Evolutionary conservation across 2,888 invertebrate species (phyloP), one percentile per base, ranked within the genome.

Genomic region (Eledona agricola): DNA sequence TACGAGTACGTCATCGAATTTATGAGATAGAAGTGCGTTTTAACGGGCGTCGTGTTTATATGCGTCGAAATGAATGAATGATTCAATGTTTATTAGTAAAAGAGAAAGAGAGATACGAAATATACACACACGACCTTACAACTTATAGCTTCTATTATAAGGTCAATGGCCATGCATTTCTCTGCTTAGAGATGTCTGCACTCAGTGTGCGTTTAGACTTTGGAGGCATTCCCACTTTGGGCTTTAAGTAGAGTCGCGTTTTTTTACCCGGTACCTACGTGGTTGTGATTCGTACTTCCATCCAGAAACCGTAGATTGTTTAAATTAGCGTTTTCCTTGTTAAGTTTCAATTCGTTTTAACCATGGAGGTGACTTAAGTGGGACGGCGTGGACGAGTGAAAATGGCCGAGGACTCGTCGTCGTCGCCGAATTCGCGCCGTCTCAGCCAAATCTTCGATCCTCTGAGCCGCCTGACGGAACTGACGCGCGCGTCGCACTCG

Each of bases 381-480:
- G 29, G 31, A 6, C 9, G 38, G 20, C 29, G 23, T 22, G 15
- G 15, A 29, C 25, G 31, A 32, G 29, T 20, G 11, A 47, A 38
- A 51, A 54, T 47, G 52, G 38, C 43, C 7, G 54, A 55, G 17
- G 57, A 56, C 49, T 57, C 56, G 28, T 38, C 31, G 43, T 57
- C 56, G 28, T 38, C 31, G 43, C 65, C 65, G 42, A 61, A 68
- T 52, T 69, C 86, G 75, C 83, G 88, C 70, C 84, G 90, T 72
- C 78, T 90, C 75, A 90, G 90, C 76, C 89, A 90, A 80, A 87
- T 89, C 67, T 88, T 89, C 75, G 90, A 91, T 78, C 90, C 90
- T 63, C 80, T 91, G 70, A 83, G 89, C 58, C 80, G 89, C 74
- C 80, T 91, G 58, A 85, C 86, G 75, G 85, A 88, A 73, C 79